These are phyloP conservation scores for Mnemiopsis leidyi DNA, from an alignment of 37 sponge, comb jelly and placozoan genomes.

Conservation along the genomic window DNA sequence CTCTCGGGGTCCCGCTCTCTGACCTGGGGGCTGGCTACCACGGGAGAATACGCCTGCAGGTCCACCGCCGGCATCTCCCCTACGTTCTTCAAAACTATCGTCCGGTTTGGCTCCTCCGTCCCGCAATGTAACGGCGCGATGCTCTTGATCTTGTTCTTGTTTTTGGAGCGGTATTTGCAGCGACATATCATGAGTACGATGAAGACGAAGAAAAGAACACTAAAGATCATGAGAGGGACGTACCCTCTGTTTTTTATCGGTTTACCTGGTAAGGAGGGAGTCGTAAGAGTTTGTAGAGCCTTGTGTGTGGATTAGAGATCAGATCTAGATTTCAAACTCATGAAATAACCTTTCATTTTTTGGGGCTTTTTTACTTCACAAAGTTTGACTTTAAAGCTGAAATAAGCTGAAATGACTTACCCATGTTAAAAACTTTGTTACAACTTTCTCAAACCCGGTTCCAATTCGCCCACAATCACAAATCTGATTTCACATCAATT, in stretches of 20 bases:
- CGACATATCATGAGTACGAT: background rate
- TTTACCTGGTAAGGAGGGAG: background rate
- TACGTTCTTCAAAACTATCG: background rate
- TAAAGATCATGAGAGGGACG: constrained; percentile 13
- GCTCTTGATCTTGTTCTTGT: background rate
- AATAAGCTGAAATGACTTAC: background rate
- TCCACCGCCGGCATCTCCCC: background rate
- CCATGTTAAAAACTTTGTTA: background rate
- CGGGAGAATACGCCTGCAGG: background rate
- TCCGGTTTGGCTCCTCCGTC: background rate
- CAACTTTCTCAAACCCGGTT: background rate
- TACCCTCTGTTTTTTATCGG: background rate
- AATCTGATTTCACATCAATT: background rate
- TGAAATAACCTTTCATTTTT: too few species aligned
- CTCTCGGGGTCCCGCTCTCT: background rate
- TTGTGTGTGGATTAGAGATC: too few species aligned
- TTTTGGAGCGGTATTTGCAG: background rate
- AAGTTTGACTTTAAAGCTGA: too few species aligned
- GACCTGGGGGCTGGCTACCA: background rate
- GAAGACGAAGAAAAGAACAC: background rate
- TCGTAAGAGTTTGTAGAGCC: too few species aligned
- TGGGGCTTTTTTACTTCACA: too few species aligned
- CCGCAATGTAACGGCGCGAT: background rate
- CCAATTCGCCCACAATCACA: background rate
- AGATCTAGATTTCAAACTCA: too few species aligned